Base-by-base conservation (phyloP, 2,888 invertebrate species). In the Formica aserva region DNA sequence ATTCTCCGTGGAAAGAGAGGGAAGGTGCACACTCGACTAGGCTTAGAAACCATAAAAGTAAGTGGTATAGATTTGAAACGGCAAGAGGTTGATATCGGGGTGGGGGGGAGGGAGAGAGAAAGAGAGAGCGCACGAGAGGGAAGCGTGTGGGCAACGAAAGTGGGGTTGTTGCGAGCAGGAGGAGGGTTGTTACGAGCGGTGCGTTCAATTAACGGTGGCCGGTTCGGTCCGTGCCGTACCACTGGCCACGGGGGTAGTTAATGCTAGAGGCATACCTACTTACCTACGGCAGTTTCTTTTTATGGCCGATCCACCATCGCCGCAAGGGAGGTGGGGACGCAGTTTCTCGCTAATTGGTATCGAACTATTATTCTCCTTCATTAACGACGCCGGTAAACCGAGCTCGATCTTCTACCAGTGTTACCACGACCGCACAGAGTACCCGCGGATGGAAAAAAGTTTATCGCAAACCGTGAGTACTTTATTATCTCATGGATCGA, bases 151-250 rank as follows among this genome's bases (percentile, higher is more conserved):
- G 87, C 63, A 65, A 78, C 63, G 82, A 77, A 82, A 83, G 71
- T 84, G 74, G 75, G 78, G 84, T 86, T 86, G 85, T 74, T 78
- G 86, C 80, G n/a, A 32, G 5, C 48, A 48, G n/a, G 48, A 74
- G 89, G 89, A 87, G 89, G 91, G 87, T 88, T 88, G 92, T 94
- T 94, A 94, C 93, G 94, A 94, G 93, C 92, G 93, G 94, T 93
- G 94, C 93, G 94, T 94, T 94, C 94, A 94, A 94, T 94, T 94
- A 94, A 94, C 94, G 94, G 94, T 92, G 93, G 92, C 89, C 92
- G 88, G 91, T 91, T 85, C 87, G 91, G 91, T 91, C 90, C 92
- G 35, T 89, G 88, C 91, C 89, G 84, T 91, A 89, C 88, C 83
- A 85, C 88, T 88, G 89, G 89, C 88, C 90, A 88, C 84, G 90